Evolutionary conservation across 2,888 invertebrate species (phyloP).

Genomic region (Shargacucullia verbasci): DNA sequence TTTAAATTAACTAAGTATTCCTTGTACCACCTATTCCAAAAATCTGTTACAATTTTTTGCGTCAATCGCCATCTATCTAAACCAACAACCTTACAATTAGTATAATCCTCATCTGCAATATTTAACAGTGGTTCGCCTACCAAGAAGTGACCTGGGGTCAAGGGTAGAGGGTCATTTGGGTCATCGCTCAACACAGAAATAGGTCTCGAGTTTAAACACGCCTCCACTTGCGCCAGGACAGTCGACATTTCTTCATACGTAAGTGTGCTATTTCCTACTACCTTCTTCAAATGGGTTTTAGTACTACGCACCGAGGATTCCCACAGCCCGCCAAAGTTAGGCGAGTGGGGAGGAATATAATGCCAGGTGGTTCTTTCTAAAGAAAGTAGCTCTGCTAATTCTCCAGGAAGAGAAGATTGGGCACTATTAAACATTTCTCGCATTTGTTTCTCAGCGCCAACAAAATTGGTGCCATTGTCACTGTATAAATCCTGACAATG

Average conservation of each 20-base stretch:
- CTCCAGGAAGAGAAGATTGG: not conserved
- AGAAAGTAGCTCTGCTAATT: not conserved
- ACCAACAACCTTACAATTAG: too few relatives aligned
- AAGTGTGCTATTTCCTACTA: conserved; percentile 19
- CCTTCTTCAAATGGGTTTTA: not conserved
- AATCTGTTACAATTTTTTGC: too few relatives aligned
- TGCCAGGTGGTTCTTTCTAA: conserved; percentile 22
- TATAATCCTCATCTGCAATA: too few relatives aligned
- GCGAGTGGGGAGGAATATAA: conserved; percentile 27
- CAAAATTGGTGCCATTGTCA: conserved; percentile 25
- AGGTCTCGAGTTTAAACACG: conserved; percentile 30
- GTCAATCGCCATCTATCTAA: too few relatives aligned
- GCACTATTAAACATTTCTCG: conserved; percentile 1
- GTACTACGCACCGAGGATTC: conserved; percentile 12
- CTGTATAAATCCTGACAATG: conserved; percentile 15
- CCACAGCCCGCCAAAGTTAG: conserved; percentile 30
- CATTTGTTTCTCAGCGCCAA: not conserved
- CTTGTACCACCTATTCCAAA: too few relatives aligned
- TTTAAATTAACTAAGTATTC: too few relatives aligned
- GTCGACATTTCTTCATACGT: conserved; percentile 30
- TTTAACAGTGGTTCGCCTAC: conserved; percentile 13
- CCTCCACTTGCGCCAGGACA: conserved; percentile 16
- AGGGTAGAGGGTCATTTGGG: conserved; percentile 18
- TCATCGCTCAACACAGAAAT: conserved; percentile 18
- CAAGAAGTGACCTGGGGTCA: conserved; percentile 32